phyloP scores from a whole-genome alignment of 2,797 vertebrate genomes.

The Dicrostonyx torquatus region DNA sequence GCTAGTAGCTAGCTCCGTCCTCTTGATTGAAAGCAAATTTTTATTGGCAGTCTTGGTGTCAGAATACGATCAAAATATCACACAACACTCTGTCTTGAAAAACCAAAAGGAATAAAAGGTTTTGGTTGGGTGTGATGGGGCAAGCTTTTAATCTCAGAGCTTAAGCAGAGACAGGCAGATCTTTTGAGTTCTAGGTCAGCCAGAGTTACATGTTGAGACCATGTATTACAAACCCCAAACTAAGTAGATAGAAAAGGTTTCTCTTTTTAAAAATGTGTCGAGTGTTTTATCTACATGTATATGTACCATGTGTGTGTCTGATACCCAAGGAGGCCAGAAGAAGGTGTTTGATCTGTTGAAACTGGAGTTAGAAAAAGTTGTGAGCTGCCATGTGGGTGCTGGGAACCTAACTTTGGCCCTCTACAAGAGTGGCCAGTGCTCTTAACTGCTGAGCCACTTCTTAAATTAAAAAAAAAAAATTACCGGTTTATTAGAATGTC shows the following conservation, averaged over 20 bases:
- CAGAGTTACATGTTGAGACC: neutral
- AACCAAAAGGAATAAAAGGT: neutral
- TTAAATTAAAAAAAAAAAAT: neutral
- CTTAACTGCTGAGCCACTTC: neutral
- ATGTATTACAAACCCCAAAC: neutral
- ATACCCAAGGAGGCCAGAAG: neutral
- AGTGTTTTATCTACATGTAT: neutral
- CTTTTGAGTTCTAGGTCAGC: neutral
- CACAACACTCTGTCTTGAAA: neutral
- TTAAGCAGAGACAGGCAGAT: neutral
- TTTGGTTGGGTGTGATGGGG: neutral
- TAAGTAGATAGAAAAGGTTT: neutral
- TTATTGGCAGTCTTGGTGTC: neutral
- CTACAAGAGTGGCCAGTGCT: neutral
- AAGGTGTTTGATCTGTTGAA: neutral
- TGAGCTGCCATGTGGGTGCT: neutral
- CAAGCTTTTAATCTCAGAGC: neutral
- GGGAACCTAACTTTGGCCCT: neutral
- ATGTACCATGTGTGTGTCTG: neutral
- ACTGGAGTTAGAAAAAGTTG: neutral
- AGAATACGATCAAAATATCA: neutral
- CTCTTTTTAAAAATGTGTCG: neutral
- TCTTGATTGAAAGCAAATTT: neutral
- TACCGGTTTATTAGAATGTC: neutral
- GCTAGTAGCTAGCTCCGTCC: neutral